Evolutionary conservation across 2,888 invertebrate genomes (phyloP).

Genomic region (Nemurella pictetii): DNA sequence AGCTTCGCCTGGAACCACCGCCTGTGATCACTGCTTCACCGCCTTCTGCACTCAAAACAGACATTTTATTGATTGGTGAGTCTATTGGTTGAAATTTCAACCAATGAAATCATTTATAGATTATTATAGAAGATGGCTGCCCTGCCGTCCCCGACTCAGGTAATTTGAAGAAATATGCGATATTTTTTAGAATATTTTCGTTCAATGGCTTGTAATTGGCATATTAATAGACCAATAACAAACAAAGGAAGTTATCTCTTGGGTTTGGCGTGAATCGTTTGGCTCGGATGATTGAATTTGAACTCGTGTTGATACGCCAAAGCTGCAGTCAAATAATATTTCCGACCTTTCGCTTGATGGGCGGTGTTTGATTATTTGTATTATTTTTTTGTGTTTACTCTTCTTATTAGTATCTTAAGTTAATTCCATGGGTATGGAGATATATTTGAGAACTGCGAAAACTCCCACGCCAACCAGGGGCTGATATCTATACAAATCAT

Average conservation of each 20-base stretch:
- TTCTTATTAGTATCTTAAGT: not conserved
- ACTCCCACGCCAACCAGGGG: not conserved
- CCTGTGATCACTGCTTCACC: not conserved
- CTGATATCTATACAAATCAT: not conserved
- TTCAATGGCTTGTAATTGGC: constrained; percentile 46
- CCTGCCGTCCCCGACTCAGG: constrained; percentile 84
- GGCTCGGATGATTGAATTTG: constrained; percentile 29
- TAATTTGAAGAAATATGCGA: constrained; percentile 52
- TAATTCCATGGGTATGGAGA: not conserved
- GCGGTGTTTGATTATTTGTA: constrained; percentile 31
- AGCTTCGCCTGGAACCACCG: too few relatives aligned
- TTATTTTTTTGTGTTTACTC: not conserved
- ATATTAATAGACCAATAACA: constrained; percentile 22
- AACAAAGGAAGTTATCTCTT: not conserved
- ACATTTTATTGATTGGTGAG: constrained; percentile 43
- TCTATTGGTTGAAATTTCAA: constrained; percentile 39
- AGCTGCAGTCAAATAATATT: constrained; percentile 37
- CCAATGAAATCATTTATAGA: constrained; percentile 39
- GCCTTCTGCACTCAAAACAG: constrained; percentile 30
- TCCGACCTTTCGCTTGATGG: constrained; percentile 35
- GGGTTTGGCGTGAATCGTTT: constrained; percentile 16
- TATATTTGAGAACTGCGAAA: not conserved
- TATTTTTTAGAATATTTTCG: constrained; percentile 37
- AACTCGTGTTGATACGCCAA: constrained; percentile 40
- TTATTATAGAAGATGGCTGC: constrained; percentile 71